phyloP scores from a whole-genome alignment of 1,140 invertebrate genomes.

The Nylanderia fulva region DNA sequence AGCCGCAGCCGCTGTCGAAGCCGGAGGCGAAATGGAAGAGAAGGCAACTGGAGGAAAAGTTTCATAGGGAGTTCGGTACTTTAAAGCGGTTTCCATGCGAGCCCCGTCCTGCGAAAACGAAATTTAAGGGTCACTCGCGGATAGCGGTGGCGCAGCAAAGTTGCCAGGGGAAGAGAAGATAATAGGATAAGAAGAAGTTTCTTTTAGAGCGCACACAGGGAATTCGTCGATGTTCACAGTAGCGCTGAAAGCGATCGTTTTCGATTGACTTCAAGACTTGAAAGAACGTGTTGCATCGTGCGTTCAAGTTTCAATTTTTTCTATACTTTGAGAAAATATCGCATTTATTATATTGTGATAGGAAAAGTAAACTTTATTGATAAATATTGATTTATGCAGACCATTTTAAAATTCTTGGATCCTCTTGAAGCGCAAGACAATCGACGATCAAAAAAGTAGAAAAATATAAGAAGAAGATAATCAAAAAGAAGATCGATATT shows the following conservation, averaged over 20 bases:
- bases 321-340: not conserved
- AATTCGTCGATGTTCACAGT: constrained; percentile 39
- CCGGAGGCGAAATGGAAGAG: constrained; percentile 2
- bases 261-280: constrained; percentile 3
- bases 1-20: not conserved
- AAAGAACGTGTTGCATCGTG: not conserved
- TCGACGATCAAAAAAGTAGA: no score
- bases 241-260: constrained; percentile 16
- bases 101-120: constrained; percentile 54
- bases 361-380: not conserved
- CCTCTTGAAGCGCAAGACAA: no score
- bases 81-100: constrained; percentile 47
- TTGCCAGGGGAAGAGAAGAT: constrained; percentile 46
- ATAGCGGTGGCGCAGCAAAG: not conserved
- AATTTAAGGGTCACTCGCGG: constrained; percentile 68
- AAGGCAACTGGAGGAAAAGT: constrained; percentile 42
- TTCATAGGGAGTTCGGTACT: constrained; percentile 55
- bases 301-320: not conserved
- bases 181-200: constrained; percentile 60
- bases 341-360: not conserved
- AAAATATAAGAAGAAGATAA: no score
- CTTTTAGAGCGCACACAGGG: constrained; percentile 37
- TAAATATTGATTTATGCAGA: no score
- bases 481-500: no score
- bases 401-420: no score